Evolutionary conservation across 2,797 vertebrate species (phyloP).

Genomic region (Malurus leucopterus): DNA sequence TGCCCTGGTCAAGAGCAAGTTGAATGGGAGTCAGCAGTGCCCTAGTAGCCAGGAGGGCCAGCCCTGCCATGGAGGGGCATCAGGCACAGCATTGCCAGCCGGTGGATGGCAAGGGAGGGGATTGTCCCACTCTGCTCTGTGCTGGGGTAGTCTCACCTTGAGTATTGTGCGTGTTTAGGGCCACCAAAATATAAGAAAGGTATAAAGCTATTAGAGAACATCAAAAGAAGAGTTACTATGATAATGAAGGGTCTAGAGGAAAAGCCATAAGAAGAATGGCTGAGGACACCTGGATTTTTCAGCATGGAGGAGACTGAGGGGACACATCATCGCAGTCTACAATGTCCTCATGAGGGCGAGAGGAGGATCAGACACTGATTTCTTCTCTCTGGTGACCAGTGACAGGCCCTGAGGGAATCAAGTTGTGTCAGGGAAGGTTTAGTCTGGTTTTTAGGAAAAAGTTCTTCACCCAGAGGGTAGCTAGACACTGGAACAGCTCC

Average conservation of each 20-base stretch:
- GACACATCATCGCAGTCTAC: not conserved
- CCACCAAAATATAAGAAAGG: not conserved
- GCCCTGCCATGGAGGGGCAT: fast-evolving
- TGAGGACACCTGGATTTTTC: not conserved
- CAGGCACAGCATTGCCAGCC: fast-evolving
- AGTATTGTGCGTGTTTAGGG: not conserved
- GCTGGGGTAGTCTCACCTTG: fast-evolving
- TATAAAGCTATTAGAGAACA: not conserved
- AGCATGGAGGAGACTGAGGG: not conserved
- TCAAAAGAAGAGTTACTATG: not conserved
- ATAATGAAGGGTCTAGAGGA: not conserved
- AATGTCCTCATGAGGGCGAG: not conserved
- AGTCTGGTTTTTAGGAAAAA: not conserved
- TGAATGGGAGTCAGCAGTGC: not conserved
- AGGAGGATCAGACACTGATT: not conserved
- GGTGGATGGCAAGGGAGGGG: too few species aligned
- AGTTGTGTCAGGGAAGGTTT: not conserved
- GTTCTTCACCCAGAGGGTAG: fast-evolving
- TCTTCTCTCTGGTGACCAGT: not conserved
- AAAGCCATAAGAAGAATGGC: not conserved
- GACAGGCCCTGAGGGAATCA: not conserved
- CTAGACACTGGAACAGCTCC: not conserved
- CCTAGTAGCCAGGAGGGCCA: not conserved
- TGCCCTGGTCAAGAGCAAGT: not conserved
- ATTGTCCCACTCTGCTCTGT: not conserved